phyloP scores from a whole-genome alignment of 2,113 vertebrate species.

The Leucoraja erinaceus region DNA sequence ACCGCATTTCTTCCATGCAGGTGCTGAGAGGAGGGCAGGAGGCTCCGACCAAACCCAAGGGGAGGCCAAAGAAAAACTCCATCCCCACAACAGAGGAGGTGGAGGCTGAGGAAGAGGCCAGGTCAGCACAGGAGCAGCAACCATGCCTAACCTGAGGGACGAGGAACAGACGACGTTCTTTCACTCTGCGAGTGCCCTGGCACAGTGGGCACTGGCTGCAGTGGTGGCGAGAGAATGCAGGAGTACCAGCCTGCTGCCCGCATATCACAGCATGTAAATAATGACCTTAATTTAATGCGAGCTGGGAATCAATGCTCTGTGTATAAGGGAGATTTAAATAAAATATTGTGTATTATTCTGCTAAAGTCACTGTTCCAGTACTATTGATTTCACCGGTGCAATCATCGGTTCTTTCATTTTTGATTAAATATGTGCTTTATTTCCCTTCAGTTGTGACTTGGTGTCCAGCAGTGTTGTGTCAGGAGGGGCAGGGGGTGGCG shows the following conservation, averaged over 20 bases:
- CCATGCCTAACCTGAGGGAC: neutral
- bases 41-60: slow-evolving; percentile 96
- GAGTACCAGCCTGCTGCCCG: neutral
- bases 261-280: neutral
- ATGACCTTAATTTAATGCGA: slow-evolving; percentile 31
- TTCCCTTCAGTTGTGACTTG: no score
- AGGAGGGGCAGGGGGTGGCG: no score
- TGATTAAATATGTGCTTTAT: neutral
- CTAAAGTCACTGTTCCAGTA: neutral
- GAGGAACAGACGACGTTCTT: neutral
- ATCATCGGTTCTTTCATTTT: neutral
- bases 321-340: slow-evolving; percentile 22
- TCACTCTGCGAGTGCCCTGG: neutral
- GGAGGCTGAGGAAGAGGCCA: slow-evolving; percentile 82
- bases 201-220: neutral
- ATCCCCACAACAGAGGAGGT: slow-evolving; percentile 95
- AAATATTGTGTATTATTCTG: neutral
- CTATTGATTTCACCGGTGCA: neutral
- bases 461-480: no score
- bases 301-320: neutral
- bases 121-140: slow-evolving; percentile 58
- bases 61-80: slow-evolving; percentile 96
- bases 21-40: slow-evolving; percentile 96
- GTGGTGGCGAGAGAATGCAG: slow-evolving; percentile 1
- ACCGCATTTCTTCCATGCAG: slow-evolving; percentile 51